These are phyloP conservation scores for Achatina immaculata DNA, from an alignment of 1,140 invertebrate genomes.

Conservation along the genomic window DNA sequence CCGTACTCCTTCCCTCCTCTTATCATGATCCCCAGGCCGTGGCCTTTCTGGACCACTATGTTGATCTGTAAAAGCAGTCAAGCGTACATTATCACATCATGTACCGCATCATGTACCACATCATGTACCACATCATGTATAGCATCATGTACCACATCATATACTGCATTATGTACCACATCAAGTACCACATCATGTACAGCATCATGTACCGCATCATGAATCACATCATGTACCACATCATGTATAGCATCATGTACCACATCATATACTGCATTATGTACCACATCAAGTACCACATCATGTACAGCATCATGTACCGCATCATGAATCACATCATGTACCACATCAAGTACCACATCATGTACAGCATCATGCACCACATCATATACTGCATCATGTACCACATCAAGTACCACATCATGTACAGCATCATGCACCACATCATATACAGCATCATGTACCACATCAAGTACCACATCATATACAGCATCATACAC, in stretches of 20 bases:
- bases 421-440: neutral
- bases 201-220: neutral
- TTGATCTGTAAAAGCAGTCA: conserved; percentile 68
- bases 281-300: neutral
- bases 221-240: neutral
- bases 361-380: neutral
- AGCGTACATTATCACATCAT: too few species aligned
- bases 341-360: conserved; percentile 3
- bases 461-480: neutral
- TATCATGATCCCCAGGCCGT: conserved; percentile 93
- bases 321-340: neutral
- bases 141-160: neutral
- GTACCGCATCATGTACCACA: neutral
- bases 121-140: conserved; percentile 1
- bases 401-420: neutral
- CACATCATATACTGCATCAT: conserved; percentile 1
- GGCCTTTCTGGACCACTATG: conserved; percentile 84
- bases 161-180: conserved; percentile 4
- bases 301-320: neutral
- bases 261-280: neutral
- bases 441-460: neutral
- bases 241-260: neutral
- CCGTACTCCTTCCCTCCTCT: conserved; percentile 93
- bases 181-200: neutral
- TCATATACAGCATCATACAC: neutral